These are phyloP conservation scores for Thalassarche chlororhynchos DNA, from an alignment of 2,113 vertebrate species.

Conservation along the genomic window DNA sequence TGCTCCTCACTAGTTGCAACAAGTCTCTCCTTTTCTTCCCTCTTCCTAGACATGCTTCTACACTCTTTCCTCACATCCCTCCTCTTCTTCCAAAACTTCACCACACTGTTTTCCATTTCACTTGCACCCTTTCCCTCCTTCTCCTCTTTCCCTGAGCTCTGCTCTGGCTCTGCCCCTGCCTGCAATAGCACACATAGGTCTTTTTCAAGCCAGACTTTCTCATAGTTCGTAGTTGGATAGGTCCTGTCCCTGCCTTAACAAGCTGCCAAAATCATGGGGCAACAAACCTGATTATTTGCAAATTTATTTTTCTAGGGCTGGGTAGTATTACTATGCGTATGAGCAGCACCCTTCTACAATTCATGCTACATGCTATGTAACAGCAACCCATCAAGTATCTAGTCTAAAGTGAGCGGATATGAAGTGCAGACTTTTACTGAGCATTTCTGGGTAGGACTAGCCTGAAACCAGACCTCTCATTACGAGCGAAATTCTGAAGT, in stretches of 20 bases:
- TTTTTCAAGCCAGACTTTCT: background rate
- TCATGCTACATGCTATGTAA: background rate
- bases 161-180: background rate
- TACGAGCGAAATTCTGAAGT: background rate
- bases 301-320: background rate
- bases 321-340: fast-evolving
- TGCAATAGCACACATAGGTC: background rate
- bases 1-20: background rate
- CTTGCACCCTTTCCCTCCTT: background rate
- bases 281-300: background rate
- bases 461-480: background rate
- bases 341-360: background rate
- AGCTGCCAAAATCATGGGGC: background rate
- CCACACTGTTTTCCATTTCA: background rate
- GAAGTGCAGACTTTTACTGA: background rate
- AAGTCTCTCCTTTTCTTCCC: background rate
- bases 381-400: background rate
- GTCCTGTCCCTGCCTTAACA: background rate
- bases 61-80: background rate
- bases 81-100: background rate
- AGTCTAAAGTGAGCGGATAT: background rate
- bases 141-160: background rate
- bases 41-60: background rate
- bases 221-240: background rate
- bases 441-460: background rate